Percentiles rank a stretch among this genome's conserved stretches.
Conservation (phyloP, 2,888 invertebrate genomes). For the Sarcophaga rosellei region DNA sequence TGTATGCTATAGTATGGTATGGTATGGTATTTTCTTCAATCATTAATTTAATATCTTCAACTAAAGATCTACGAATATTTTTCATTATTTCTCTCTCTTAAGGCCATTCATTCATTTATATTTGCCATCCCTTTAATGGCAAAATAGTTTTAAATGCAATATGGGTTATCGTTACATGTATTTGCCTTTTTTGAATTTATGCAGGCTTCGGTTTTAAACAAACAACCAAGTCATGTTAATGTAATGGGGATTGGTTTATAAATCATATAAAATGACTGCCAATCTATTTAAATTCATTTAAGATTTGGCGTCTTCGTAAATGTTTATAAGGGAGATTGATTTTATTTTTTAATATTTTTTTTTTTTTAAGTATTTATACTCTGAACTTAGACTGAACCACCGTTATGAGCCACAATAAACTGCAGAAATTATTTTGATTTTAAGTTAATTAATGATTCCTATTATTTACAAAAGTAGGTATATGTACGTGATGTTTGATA, state of each 20-base stretch:
- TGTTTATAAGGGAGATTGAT: neutral
- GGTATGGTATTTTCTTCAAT: conserved; percentile 4
- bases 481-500: no score
- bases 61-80: conserved; percentile 14
- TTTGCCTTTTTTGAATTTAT: conserved; percentile 27
- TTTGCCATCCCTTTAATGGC: neutral
- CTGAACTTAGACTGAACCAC: no score
- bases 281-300: neutral
- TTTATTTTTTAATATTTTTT: neutral
- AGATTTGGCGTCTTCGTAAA: neutral
- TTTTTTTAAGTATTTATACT: no score
- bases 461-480: no score
- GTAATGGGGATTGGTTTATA: neutral
- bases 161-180: conserved; percentile 1
- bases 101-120: neutral
- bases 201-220: conserved; percentile 6
- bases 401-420: no score
- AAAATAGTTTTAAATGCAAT: conserved; percentile 15
- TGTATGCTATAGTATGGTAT: conserved; percentile 10
- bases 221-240: neutral
- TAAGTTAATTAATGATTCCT: no score
- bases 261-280: conserved; percentile 10
- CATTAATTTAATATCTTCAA: conserved; percentile 31
- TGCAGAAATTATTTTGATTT: no score
- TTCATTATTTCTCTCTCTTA: conserved; percentile 26